Evolutionary conservation across 2,888 invertebrate species (phyloP).

Genomic region (Meiosimyza decipiens): DNA sequence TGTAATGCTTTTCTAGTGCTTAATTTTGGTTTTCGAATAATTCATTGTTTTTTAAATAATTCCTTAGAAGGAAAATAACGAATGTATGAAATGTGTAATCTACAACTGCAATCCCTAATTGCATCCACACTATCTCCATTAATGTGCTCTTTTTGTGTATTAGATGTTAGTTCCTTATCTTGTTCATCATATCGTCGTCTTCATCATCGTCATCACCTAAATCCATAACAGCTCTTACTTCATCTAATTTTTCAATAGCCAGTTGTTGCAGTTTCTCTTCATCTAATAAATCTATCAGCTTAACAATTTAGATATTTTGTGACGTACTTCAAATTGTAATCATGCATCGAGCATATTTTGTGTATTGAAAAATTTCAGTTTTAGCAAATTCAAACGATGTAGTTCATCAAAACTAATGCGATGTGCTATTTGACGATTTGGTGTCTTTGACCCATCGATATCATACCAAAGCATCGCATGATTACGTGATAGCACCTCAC

Average conservation of each 20-base stretch:
- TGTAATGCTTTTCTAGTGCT: no score
- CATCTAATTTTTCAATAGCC: constrained; percentile 55
- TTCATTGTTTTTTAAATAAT: no score
- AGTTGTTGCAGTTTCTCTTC: constrained; percentile 53
- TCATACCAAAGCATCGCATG: constrained; percentile 95
- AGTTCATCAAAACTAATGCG: constrained; percentile 86
- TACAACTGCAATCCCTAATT: constrained; percentile 9
- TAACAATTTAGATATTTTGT: constrained; percentile 57
- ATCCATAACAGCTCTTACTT: constrained; percentile 51
- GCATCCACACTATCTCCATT: constrained; percentile 37
- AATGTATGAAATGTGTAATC: no score
- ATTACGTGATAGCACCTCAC: constrained; percentile 97
- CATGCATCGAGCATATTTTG: constrained; percentile 83
- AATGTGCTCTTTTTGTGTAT: constrained; percentile 33
- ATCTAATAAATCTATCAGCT: constrained; percentile 52
- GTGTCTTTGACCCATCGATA: constrained; percentile 94
- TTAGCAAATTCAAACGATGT: constrained; percentile 91
- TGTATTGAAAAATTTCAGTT: constrained; percentile 84
- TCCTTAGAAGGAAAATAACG: no score
- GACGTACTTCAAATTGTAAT: constrained; percentile 59
- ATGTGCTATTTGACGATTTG: constrained; percentile 97
- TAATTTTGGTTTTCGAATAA: no score
- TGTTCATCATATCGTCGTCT: constrained; percentile 42
- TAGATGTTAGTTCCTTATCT: constrained; percentile 21
- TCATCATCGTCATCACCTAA: constrained; percentile 51